Evolutionary conservation across 2,888 invertebrate species (phyloP).

Genomic region (Drosophila limbata): DNA sequence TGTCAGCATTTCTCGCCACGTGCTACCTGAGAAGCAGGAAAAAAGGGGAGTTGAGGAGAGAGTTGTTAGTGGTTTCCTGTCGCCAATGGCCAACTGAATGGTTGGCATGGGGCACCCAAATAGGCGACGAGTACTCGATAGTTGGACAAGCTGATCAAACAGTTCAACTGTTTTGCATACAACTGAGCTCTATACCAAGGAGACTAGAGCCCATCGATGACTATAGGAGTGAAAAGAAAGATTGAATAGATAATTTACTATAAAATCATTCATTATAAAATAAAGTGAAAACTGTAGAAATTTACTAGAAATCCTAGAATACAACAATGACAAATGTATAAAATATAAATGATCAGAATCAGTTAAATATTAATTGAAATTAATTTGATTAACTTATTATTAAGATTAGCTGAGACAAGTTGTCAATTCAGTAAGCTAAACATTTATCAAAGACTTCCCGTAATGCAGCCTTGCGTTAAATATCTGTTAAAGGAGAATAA

Average conservation of each 20-base stretch:
- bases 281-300: too few relatives aligned
- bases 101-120: slow-evolving; percentile 29
- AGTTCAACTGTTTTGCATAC: slow-evolving; percentile 54
- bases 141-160: slow-evolving; percentile 70
- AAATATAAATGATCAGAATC: background rate
- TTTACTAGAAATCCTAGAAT: background rate
- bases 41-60: background rate
- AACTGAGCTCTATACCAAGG: background rate
- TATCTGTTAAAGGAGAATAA: too few relatives aligned
- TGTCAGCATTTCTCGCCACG: slow-evolving; percentile 60
- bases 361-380: background rate
- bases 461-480: too few relatives aligned
- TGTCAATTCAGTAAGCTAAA: background rate
- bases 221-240: too few relatives aligned
- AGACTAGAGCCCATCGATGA: slow-evolving; percentile 14
- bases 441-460: background rate
- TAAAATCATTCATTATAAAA: too few relatives aligned
- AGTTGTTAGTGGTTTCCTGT: slow-evolving; percentile 57
- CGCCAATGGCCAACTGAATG: slow-evolving; percentile 44
- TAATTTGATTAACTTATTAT: background rate
- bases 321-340: background rate
- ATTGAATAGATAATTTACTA: too few relatives aligned
- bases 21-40: slow-evolving; percentile 15
- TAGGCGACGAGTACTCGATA: slow-evolving; percentile 76
- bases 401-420: background rate